phyloP scores from a whole-genome alignment of 1,140 invertebrate species.

The Zaprionus kolodkinae region DNA sequence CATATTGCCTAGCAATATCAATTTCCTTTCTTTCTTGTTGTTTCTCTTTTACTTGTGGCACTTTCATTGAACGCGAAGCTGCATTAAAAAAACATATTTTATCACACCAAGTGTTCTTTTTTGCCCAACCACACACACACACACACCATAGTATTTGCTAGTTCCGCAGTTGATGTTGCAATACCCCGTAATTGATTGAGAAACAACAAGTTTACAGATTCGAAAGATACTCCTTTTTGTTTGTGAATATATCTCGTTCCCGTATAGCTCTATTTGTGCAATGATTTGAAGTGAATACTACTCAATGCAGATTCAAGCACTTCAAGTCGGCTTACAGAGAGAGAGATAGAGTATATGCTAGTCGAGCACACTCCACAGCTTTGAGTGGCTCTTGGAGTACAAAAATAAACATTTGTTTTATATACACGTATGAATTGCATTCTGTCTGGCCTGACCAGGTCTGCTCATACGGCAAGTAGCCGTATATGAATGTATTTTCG shows the following conservation, averaged over 20 bases:
- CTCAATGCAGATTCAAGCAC: neutral
- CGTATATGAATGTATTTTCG: slow-evolving; percentile 59
- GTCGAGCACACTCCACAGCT: neutral
- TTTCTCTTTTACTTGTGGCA: slow-evolving; percentile 58
- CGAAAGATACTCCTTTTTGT: neutral
- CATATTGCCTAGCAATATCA: neutral
- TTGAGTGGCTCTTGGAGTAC: slow-evolving; percentile 6
- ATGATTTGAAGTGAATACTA: neutral
- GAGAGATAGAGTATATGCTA: neutral
- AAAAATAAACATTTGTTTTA: slow-evolving; percentile 52
- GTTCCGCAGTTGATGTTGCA: slow-evolving; percentile 27
- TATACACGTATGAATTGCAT: slow-evolving; percentile 37
- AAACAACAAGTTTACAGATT: neutral
- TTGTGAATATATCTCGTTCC: neutral
- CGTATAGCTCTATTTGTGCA: neutral
- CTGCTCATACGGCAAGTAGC: slow-evolving; percentile 14
- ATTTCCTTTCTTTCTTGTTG: slow-evolving; percentile 8
- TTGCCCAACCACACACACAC: slow-evolving; percentile 6
- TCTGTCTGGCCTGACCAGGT: slow-evolving; percentile 35
- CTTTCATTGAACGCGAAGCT: slow-evolving; percentile 67
- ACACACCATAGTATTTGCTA: slow-evolving; percentile 22
- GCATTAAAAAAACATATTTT: slow-evolving; percentile 79
- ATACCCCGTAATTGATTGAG: neutral
- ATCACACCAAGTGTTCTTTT: slow-evolving; percentile 52
- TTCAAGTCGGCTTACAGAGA: neutral